Evolutionary conservation across 1,140 invertebrate genomes (phyloP), one percentile per base, ranked within the genome.

Genomic region (Subanguina moxae): DNA sequence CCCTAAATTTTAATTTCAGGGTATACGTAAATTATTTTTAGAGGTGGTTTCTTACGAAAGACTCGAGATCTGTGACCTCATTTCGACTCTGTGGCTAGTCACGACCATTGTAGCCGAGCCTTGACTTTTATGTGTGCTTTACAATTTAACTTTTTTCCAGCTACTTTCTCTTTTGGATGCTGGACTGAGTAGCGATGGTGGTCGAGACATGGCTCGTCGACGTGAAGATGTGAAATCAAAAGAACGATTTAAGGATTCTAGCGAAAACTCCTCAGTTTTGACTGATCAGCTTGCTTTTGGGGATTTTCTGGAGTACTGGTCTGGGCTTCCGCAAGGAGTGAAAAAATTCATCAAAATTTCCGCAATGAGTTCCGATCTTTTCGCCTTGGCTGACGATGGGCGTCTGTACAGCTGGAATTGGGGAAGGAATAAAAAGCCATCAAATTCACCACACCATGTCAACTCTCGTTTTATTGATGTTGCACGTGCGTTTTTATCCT

Each of bases 381-480:
- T 97, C 64, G 94, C 91, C 1, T 85, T 99, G 45, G 92, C 90
- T 19, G 87, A 87, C 43, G 88, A 87, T 74, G 94, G 94, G 19
- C 90, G 93, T 75, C 82, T 99, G n/a, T 92, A 95, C 85, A 92
- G 96, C 82, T 99, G 95, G 95, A 89, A 89, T 74, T 99, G 95
- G 95, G 69, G 45, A n/a, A 61, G 30, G n/a, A 28, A 48, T 28
- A 42, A 28, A 15, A 62, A 11, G 23, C 68, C 69, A 15, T 1
- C 45, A 8, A 71, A 65, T 30, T 28, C 21, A 13, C 71, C 71
- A 28, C 69, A 71, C 57, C 8, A 3, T 27, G 59, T 43, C 7
- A 71, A 71, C 43, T 5, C 8, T 1, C 48, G 28, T 25, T 8
- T 61, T 61, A 32, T 61, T 30, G 58, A 43, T 61, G 28, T 25